phyloP scores from a whole-genome alignment of 2,888 invertebrate genomes.

The Scelioninae gen. 1 region DNA sequence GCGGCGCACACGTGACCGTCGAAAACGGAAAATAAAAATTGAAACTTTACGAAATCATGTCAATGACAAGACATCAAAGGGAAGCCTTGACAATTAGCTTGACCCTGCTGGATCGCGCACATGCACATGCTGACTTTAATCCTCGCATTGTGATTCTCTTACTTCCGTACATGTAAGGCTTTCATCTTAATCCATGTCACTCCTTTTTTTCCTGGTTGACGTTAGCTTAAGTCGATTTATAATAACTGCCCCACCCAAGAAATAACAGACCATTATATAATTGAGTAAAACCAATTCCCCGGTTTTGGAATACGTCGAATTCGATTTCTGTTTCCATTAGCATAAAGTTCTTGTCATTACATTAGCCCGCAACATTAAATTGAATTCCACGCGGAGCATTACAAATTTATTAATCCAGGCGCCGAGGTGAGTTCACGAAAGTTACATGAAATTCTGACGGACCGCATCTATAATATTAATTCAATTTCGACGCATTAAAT shows the following conservation, averaged over 20 bases:
- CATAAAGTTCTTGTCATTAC: conserved; percentile 24
- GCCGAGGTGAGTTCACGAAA: conserved; percentile 13
- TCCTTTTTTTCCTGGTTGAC: conserved; percentile 16
- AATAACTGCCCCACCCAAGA: background rate
- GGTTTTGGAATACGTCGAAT: conserved; percentile 22
- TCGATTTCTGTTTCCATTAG: conserved; percentile 21
- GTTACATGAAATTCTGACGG: conserved; percentile 21
- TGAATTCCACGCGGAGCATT: conserved; percentile 9
- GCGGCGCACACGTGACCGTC: background rate
- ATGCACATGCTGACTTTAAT: conserved; percentile 43
- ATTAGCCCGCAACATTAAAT: conserved; percentile 24
- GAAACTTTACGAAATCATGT: conserved; percentile 46
- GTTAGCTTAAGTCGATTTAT: conserved; percentile 18
- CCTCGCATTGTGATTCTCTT: conserved; percentile 52
- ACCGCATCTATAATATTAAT: conserved; percentile 32
- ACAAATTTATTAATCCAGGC: conserved; percentile 38
- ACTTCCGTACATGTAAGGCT: conserved; percentile 60
- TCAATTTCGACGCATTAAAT: conserved; percentile 24
- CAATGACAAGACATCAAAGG: conserved; percentile 56
- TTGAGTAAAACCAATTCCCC: conserved; percentile 32
- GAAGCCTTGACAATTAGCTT: conserved; percentile 63
- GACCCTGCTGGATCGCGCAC: conserved; percentile 55
- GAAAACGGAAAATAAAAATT: conserved; percentile 7
- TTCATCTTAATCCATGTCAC: conserved; percentile 39
- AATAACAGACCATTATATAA: conserved; percentile 32